phyloP scores from a whole-genome alignment of 2,113 vertebrate genomes.

The Synchiropus splendidus region DNA sequence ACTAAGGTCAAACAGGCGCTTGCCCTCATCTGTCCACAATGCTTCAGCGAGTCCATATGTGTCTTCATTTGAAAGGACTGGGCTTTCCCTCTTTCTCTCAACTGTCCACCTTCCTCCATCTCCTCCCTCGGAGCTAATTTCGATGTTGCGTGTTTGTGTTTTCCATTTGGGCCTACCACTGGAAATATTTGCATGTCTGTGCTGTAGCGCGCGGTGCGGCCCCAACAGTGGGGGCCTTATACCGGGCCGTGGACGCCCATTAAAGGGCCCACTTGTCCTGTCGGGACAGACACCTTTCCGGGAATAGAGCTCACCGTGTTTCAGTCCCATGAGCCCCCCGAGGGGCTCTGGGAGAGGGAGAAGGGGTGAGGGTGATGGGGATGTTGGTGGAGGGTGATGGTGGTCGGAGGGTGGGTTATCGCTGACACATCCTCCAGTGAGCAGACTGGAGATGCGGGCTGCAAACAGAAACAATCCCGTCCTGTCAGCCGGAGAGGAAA shows the following conservation, averaged over 20 bases:
- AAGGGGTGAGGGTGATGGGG: slow-evolving; percentile 20
- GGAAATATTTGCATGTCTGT: slow-evolving; percentile 72
- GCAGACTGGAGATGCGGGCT: slow-evolving; percentile 20
- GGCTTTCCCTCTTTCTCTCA: slow-evolving; percentile 46
- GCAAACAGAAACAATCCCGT: slow-evolving; percentile 28
- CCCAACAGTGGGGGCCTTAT: slow-evolving; percentile 67
- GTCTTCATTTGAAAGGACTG: slow-evolving; percentile 44
- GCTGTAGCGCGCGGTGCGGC: slow-evolving; percentile 50
- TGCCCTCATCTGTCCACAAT: slow-evolving; percentile 43
- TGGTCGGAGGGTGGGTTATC: slow-evolving; percentile 32
- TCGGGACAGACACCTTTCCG: slow-evolving; percentile 64
- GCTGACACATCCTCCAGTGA: slow-evolving; percentile 47
- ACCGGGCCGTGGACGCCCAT: slow-evolving; percentile 54
- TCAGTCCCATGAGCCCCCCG: slow-evolving; percentile 40
- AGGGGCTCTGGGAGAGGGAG: slow-evolving; percentile 43
- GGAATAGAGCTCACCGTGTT: slow-evolving; percentile 65
- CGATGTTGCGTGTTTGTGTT: slow-evolving; percentile 67
- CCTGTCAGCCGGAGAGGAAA: slow-evolving; percentile 8
- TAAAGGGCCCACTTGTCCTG: slow-evolving; percentile 67
- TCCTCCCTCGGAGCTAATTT: slow-evolving; percentile 60
- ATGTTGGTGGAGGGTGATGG: slow-evolving; percentile 18
- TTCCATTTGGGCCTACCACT: slow-evolving; percentile 69
- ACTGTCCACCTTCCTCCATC: slow-evolving; percentile 26
- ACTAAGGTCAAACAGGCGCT: too few species aligned
- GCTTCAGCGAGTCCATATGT: slow-evolving; percentile 19